Evolutionary conservation across 2,888 invertebrate genomes (phyloP).

Genomic region (Papilio elwesi): DNA sequence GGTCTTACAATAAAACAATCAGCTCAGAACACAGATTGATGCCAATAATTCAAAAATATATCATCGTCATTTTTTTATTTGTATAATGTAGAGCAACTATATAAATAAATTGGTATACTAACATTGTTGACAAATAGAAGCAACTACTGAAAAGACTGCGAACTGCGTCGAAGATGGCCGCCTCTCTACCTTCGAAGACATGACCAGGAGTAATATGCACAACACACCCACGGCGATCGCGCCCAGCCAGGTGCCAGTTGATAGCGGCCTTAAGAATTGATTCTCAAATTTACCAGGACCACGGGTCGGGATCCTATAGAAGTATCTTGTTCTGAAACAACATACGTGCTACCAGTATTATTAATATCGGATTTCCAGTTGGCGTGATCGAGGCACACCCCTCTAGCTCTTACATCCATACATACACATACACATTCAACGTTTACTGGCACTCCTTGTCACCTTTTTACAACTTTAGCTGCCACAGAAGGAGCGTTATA

Average conservation of each 20-base stretch:
- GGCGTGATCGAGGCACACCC: too few species aligned
- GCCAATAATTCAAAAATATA: too few species aligned
- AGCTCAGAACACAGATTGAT: too few species aligned
- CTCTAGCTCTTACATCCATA: too few species aligned
- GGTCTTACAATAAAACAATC: too few species aligned
- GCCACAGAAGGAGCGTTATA: too few species aligned
- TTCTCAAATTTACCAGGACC: slow-evolving; percentile 71
- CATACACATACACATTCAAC: too few species aligned
- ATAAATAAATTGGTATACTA: slow-evolving; percentile 45
- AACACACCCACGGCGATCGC: slow-evolving; percentile 57
- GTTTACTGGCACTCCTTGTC: too few species aligned
- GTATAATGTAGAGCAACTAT: too few species aligned
- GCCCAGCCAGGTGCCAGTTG: slow-evolving; percentile 66
- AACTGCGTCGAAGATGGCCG: slow-evolving; percentile 59
- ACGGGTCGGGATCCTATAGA: slow-evolving; percentile 64
- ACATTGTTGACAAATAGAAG: slow-evolving; percentile 76
- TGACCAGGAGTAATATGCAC: slow-evolving; percentile 62
- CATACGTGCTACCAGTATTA: not conserved
- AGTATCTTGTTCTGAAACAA: slow-evolving; percentile 63
- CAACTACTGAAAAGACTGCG: slow-evolving; percentile 70
- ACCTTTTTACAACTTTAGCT: too few species aligned
- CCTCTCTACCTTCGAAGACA: slow-evolving; percentile 62
- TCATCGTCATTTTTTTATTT: too few species aligned
- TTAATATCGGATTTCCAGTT: not conserved
- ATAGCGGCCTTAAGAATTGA: slow-evolving; percentile 76